Evolutionary conservation across 2,888 invertebrate species (phyloP), one percentile per base, ranked within the genome.

Genomic region (Philopedon plagiatum): DNA sequence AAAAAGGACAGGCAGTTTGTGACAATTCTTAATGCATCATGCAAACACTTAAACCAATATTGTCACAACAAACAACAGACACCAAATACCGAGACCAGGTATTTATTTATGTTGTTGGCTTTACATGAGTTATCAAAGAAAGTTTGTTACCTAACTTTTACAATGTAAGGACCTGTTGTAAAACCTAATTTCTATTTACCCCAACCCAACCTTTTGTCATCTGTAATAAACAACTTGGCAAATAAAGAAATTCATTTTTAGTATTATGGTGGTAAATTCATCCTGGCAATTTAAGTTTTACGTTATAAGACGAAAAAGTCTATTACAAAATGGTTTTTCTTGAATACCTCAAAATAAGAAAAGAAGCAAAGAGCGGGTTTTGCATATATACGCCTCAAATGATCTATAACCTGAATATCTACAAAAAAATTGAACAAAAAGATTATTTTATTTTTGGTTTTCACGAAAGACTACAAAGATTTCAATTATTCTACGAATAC

Each of bases 91-190:
- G n/a, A 44, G 41, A 60, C 44, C 41, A 18, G 21, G 23, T 15
- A 60, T 60, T 13, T 41, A 29, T 29, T 5, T 18, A 8, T 26
- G 19, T 4, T 26, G 44, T 60, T 60, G 44, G 60, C 44, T 60
- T 44, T 60, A 60, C 60, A 44, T 60, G 60, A 60, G 44, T 60
- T 44, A 26, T 44, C 60, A 44, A 21, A 13, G 41, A 60, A 60
- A 44, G 26, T 60, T 60, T 60, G 60, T 60, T 44, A 60, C 41
- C 60, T 60, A 60, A 60, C 60, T 60, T 60, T 60, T 26, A 60
- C 19, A 60, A 60, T n/a, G 19, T 58, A 37, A 15, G 44, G 15
- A 26, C 60, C 44, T 23, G 44, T 60, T 21, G 44, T 60, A 60
- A 60, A 60, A 44, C 15, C 18, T 26, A 60, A 60, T 60, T 60